These are phyloP conservation scores for Nymphalis polychloros DNA, from an alignment of 2,888 invertebrate genomes.

Conservation along the genomic window DNA sequence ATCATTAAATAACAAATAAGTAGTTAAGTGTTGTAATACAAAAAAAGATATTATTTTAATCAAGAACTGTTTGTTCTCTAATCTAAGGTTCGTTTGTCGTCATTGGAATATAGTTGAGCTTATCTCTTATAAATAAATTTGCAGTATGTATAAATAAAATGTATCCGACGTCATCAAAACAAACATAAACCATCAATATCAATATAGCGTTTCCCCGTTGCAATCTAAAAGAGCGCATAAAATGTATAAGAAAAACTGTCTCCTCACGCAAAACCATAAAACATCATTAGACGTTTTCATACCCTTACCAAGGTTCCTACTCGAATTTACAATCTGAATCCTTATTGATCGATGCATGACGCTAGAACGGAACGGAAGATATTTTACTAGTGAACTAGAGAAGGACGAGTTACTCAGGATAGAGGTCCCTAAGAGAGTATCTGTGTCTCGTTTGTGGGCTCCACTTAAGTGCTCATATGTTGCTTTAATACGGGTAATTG, in stretches of 20 bases:
- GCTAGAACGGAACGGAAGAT: conserved; percentile 47
- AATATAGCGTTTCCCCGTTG: conserved; percentile 19
- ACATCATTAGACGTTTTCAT: conserved; percentile 40
- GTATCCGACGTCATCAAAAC: neutral
- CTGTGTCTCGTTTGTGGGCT: conserved; percentile 42
- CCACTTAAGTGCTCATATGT: conserved; percentile 18
- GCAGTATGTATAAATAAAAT: neutral
- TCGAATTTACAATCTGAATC: conserved; percentile 63
- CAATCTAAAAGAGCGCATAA: conserved; percentile 15
- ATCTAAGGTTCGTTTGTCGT: no score
- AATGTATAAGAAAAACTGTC: conserved; percentile 22
- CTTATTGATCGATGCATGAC: conserved; percentile 65
- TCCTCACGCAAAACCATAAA: conserved; percentile 31
- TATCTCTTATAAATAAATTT: neutral
- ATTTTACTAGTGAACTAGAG: conserved; percentile 34
- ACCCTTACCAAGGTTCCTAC: conserved; percentile 44
- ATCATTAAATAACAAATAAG: no score
- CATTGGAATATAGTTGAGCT: no score
- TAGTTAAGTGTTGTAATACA: no score
- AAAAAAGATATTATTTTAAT: no score
- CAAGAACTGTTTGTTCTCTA: no score
- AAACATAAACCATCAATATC: conserved; percentile 18
- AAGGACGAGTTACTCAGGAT: conserved; percentile 37
- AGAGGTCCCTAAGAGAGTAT: conserved; percentile 51
- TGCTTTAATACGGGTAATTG: conserved; percentile 4